Evolutionary conservation across 2,113 vertebrate species (phyloP), one percentile per base, ranked within the genome.

Genomic region (Pomatostomus ruficeps): DNA sequence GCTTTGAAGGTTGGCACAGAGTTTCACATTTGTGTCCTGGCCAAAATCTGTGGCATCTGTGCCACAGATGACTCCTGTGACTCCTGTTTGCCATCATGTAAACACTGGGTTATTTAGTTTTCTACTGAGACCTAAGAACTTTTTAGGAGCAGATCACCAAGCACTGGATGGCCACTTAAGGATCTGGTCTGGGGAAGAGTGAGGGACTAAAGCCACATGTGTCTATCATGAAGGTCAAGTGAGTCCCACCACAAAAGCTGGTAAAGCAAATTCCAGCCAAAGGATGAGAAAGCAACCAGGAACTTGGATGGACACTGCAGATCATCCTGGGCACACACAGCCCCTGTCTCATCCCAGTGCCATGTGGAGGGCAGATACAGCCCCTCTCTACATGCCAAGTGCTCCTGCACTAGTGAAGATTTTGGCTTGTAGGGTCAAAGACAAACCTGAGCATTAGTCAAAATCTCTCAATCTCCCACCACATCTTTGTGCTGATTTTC

Each of bases 121-220:
- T 87, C 28, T 36, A 9, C 7, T 45, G 40, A 75, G 72, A 59
- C 63, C 14, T 18, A n/a, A 29, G 36, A 48, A 33, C 8, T 33
- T 68, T 82, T 49, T 29, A 38, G 49, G 10, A 88, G n/a, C 2
- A 52, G 9, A 40, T 36, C 4, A n/a, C 6, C 1, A 6, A 14
- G 9, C 6, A 6, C 14, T 66, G 22, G 19, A 15, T 66, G 35
- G 8, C 7, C 20, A 21, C 17, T 76, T 48, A 11, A 81, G 29
- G 12, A 12, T 71, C 8, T 61, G 33, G 28, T 4, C 35, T 49
- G 21, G 8, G 14, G 12, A 42, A 55, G 18, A 55, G 14, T 9
- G 0, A 1, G 19, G 4, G 1, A 3, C 29, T 67, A 36, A 72
- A 82, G 43, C 7, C 21, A 31, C 12, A 36, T 0, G 0, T 49